Base-by-base conservation (phyloP, 2,888 invertebrate genomes). In the Lepidonotus clava region DNA sequence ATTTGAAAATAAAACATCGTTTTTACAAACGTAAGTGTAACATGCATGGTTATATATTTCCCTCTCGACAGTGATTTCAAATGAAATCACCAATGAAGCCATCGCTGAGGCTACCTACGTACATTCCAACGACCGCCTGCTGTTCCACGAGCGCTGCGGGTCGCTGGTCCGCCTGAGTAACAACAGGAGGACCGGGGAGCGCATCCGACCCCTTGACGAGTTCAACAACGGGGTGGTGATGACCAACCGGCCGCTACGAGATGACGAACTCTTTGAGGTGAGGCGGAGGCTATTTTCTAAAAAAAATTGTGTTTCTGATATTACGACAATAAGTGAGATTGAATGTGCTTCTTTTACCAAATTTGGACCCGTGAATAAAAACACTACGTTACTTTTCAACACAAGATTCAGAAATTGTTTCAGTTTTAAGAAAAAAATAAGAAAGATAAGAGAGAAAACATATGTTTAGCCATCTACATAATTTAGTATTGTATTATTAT, bases 61-160 rank as follows among this genome's bases (percentile, higher is more conserved):
- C 34, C 71, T 0, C 34, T 11, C 53, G 32, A 28, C 90, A 90
- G 92, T 92, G 76, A 88, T 93, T 18, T 91, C 92, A 32, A 93
- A 93, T 90, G 93, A 93, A 85, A 88, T 93, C 28, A 89, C 89
- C 24, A 91, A 91, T 86, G 91, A 91, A 86, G 88, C 88, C 24
- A 88, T 90, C 34, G 88, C 86, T 6, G 90, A 87, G 56, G 89
- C 89, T 8, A 67, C 86, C 36, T 71, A 36, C 24, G 88, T 84
- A 21, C 87, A 88, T 32, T 89, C 92, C 41, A 91, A 91, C 85
- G 92, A 93, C 76, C 87, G 90, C 24, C 86, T 90, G 90, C 95
- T 96, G 87, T 98, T 98, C 94, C 98, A 98, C 94, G 96, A 97
- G 83, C 96, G 97, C 89, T 98, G 97, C 93, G 98, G 98, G 0